Percentiles rank a stretch among this genome's conserved stretches.
Conservation (phyloP, 2,797 vertebrate species). For the Sylvilagus floridanus region DNA sequence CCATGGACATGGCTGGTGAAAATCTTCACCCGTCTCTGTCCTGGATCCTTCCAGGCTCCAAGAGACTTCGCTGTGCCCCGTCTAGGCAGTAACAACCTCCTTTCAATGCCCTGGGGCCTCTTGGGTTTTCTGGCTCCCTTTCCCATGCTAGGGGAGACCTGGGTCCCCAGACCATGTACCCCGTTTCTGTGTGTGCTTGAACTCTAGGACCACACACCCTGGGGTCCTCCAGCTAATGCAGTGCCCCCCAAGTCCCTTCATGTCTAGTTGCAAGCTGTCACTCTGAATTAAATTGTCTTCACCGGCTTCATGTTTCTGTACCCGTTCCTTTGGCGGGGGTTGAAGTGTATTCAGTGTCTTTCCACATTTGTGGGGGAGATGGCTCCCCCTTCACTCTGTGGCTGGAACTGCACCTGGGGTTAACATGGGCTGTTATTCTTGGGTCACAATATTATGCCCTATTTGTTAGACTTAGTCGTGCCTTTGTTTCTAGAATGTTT, state of each 20-base stretch:
- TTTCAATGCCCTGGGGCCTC: too few species aligned
- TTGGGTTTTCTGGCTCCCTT: not conserved
- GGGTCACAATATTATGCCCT: not conserved
- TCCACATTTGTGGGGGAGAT: not conserved
- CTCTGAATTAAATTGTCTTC: not conserved
- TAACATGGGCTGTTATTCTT: not conserved
- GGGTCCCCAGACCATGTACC: not conserved
- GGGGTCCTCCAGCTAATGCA: accelerated
- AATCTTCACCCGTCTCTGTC: not conserved
- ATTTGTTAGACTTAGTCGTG: not conserved
- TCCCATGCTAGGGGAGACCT: too few species aligned
- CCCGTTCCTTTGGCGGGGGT: not conserved
- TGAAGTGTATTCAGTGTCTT: not conserved
- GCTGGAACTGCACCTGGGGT: not conserved
- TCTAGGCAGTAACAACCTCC: not conserved
- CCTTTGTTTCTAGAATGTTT: not conserved
- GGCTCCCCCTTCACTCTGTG: not conserved
- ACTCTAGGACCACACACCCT: not conserved
- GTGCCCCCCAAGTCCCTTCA: too few species aligned
- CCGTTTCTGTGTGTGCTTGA: too few species aligned
- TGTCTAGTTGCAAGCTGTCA: not conserved
- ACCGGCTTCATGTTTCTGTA: not conserved
- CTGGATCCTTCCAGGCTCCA: not conserved
- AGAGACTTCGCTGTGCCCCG: not conserved
- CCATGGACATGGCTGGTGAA: not conserved